phyloP scores from a whole-genome alignment of 1,140 invertebrate species.

The Bombus ignitus region DNA sequence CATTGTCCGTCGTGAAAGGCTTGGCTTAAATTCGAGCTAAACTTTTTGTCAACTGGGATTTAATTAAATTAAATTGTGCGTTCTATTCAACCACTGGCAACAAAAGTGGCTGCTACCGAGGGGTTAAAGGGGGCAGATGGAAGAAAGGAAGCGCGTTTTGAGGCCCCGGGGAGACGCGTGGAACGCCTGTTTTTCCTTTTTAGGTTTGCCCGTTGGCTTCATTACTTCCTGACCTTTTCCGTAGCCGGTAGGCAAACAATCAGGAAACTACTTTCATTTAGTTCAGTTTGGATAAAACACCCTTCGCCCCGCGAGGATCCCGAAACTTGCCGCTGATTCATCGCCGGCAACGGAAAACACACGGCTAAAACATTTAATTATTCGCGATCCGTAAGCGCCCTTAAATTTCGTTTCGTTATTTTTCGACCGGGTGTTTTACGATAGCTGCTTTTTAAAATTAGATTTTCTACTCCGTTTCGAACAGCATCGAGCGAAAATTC shows the following conservation, averaged over 20 bases:
- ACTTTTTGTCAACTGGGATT: conserved; percentile 57
- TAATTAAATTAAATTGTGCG: conserved; percentile 64
- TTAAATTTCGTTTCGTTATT: conserved; percentile 31
- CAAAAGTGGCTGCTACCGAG: not conserved
- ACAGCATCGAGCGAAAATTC: not conserved
- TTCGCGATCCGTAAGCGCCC: conserved; percentile 16
- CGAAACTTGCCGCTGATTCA: conserved; percentile 43
- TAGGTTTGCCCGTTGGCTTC: conserved; percentile 28
- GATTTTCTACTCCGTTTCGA: conserved; percentile 2
- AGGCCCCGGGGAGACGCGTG: conserved; percentile 2
- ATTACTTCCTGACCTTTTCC: conserved; percentile 17
- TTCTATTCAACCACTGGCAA: conserved; percentile 17
- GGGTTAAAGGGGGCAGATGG: too few relatives aligned
- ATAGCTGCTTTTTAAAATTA: conserved; percentile 35
- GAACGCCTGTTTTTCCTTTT: conserved; percentile 33
- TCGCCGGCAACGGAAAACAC: conserved; percentile 30
- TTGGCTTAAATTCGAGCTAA: conserved; percentile 40
- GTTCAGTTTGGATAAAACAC: conserved; percentile 51
- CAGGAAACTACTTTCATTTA: conserved; percentile 55
- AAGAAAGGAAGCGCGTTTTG: not conserved
- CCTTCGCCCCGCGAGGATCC: not conserved
- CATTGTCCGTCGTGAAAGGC: conserved; percentile 17
- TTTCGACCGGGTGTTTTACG: not conserved
- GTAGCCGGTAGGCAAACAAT: conserved; percentile 53
- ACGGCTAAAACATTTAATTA: conserved; percentile 53